Conservation (phyloP, 2,113 vertebrate genomes). For the Marmota flaviventris region DNA sequence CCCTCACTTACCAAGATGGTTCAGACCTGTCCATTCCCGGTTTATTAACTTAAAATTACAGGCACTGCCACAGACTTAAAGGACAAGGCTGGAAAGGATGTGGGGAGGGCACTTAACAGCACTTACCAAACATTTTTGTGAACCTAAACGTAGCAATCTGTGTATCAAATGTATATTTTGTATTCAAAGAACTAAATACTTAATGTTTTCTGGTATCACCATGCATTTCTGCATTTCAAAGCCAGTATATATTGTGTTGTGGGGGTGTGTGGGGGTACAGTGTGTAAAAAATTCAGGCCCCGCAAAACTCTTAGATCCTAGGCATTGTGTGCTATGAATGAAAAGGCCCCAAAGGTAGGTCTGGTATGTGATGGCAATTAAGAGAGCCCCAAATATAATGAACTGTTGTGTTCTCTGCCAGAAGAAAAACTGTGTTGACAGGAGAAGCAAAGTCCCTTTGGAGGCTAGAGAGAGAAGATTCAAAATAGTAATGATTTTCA, state of each 20-base stretch:
- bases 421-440: slow-evolving; percentile 49
- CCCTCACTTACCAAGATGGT: background rate
- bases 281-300: background rate
- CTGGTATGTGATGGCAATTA: slow-evolving; percentile 45
- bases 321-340: background rate
- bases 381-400: slow-evolving; percentile 64
- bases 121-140: background rate
- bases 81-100: background rate
- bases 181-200: slow-evolving; percentile 41
- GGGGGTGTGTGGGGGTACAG: no score
- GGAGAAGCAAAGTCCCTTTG: slow-evolving; percentile 34
- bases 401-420: slow-evolving; percentile 40
- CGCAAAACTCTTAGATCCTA: background rate
- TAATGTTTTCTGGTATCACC: slow-evolving; percentile 37
- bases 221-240: slow-evolving; percentile 40
- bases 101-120: no score
- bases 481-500: slow-evolving; percentile 46
- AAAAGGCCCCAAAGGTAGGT: background rate
- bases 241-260: background rate
- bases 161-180: slow-evolving; percentile 3
- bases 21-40: background rate
- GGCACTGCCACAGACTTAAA: background rate
- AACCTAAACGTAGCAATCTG: slow-evolving; percentile 32
- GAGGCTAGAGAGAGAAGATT: background rate
- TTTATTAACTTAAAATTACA: background rate